These are phyloP conservation scores for western clawed frog (Xenopus tropicalis) DNA, from an alignment of 2,113 vertebrate genomes.

Conservation along the genomic window DNA sequence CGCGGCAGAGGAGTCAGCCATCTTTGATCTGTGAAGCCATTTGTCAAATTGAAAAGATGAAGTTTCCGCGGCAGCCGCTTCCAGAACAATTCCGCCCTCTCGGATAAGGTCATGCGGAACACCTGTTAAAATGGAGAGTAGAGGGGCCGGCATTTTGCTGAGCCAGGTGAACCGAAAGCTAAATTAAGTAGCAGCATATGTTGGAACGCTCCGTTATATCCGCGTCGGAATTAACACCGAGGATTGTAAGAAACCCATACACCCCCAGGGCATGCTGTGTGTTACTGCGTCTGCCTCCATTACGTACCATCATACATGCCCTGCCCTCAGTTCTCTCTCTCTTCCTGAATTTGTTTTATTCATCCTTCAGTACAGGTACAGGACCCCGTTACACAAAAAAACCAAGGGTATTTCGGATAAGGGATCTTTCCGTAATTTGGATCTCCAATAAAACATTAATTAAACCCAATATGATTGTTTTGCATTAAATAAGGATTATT, in stretches of 20 bases:
- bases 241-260: neutral
- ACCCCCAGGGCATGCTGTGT: no score
- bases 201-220: neutral
- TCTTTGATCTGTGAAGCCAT: conserved; percentile 37
- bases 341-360: no score
- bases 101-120: neutral
- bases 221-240: neutral
- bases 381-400: no score
- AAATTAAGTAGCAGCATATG: neutral
- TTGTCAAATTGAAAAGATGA: conserved; percentile 22
- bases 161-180: neutral
- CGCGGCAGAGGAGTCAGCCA: conserved; percentile 28
- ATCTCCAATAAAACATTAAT: no score
- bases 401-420: no score
- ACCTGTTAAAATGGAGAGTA: neutral
- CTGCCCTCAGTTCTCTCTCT: no score
- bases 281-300: no score
- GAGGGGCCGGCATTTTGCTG: conserved; percentile 1
- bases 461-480: no score
- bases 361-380: no score
- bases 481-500: no score
- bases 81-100: neutral
- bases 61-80: neutral
- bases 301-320: no score
- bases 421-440: no score